Evolutionary conservation across 2,888 invertebrate genomes (phyloP).

Genomic region (Idaea dimidiata): DNA sequence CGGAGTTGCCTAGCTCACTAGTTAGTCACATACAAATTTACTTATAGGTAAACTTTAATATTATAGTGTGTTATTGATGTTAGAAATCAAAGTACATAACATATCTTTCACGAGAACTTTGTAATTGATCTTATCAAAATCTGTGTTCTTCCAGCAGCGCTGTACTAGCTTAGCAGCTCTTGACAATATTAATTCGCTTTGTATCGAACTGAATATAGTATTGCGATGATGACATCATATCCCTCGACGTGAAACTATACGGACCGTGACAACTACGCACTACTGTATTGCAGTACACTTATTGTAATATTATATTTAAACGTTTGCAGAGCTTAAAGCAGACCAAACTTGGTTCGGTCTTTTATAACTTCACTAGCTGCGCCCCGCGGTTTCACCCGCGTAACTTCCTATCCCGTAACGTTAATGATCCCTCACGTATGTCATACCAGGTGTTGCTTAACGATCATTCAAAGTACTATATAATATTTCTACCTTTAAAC

Average conservation of each 20-base stretch:
- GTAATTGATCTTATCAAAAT: slow-evolving; percentile 55
- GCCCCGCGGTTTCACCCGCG: no score
- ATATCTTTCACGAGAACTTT: slow-evolving; percentile 58
- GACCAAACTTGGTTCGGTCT: slow-evolving; percentile 17
- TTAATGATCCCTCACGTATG: no score
- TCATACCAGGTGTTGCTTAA: no score
- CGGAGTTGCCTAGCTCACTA: slow-evolving; percentile 29
- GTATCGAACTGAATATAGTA: slow-evolving; percentile 5
- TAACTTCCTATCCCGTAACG: no score
- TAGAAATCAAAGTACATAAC: slow-evolving; percentile 68
- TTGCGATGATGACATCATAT: background rate
- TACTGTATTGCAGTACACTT: slow-evolving; percentile 8
- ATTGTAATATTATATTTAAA: slow-evolving; percentile 9
- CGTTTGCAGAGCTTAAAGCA: slow-evolving; percentile 17
- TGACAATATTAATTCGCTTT: slow-evolving; percentile 59
- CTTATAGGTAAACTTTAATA: slow-evolving; percentile 39
- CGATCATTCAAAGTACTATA: no score
- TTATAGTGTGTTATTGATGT: slow-evolving; percentile 53
- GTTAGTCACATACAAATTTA: slow-evolving; percentile 33
- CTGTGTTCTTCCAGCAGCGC: slow-evolving; percentile 74
- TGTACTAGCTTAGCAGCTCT: slow-evolving; percentile 52
- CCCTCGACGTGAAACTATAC: background rate
- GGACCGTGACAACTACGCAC: slow-evolving; percentile 9
- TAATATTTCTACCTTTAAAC: no score
- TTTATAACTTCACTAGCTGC: no score